Percentiles rank a stretch among this genome's conserved stretches.
Evolutionary conservation across 2,113 vertebrate genomes (phyloP).

Genomic region (Cynopterus brachyotis): DNA sequence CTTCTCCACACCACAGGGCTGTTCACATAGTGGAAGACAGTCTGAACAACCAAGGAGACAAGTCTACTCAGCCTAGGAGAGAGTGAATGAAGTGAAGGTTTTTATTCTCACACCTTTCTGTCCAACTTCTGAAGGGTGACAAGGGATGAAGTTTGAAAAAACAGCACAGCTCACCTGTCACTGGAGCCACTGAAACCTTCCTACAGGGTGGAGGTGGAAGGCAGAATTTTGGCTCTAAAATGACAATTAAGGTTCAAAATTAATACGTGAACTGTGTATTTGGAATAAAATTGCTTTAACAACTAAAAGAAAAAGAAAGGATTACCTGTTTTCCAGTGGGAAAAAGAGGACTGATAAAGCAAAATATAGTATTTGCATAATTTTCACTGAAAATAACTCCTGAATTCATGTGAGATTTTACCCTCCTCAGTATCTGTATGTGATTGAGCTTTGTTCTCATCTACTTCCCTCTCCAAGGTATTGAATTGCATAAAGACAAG

Average conservation of each 20-base stretch:
- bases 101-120: not conserved
- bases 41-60: not conserved
- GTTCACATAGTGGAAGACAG: not conserved
- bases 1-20: not conserved
- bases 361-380: not conserved
- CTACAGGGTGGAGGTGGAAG: too few relatives aligned
- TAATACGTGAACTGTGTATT: not conserved
- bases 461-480: not conserved
- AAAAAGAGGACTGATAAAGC: not conserved
- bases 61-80: not conserved
- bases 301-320: not conserved
- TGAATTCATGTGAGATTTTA: not conserved
- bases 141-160: not conserved
- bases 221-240: not conserved
- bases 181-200: not conserved
- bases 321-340: not conserved
- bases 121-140: not conserved
- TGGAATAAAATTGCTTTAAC: not conserved
- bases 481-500: not conserved
- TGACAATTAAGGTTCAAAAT: not conserved
- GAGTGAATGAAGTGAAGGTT: not conserved
- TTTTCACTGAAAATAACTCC: constrained; percentile 2
- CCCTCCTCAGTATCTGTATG: not conserved
- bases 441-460: not conserved
- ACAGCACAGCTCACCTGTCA: not conserved